These are phyloP conservation scores for Tauraco erythrolophus DNA, from an alignment of 2,113 vertebrate species.

Conservation along the genomic window DNA sequence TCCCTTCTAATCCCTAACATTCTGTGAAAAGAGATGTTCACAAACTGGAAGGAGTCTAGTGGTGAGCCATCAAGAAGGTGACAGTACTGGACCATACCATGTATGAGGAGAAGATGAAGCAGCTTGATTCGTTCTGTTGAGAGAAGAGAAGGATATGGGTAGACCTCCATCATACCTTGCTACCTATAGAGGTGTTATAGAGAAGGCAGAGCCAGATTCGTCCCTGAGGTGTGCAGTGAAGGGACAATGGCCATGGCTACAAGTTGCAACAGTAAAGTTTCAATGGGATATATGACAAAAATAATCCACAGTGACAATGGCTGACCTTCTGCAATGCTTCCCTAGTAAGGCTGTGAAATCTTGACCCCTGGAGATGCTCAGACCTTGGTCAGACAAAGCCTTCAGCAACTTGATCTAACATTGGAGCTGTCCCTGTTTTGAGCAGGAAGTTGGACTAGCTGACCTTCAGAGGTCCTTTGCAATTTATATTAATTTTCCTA, in stretches of 20 bases:
- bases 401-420: neutral
- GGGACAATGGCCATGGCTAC: neutral
- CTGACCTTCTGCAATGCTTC: neutral
- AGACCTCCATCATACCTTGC: neutral
- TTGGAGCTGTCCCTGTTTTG: neutral
- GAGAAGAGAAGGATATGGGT: neutral
- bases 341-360: neutral
- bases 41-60: neutral
- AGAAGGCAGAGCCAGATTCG: neutral
- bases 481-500: neutral
- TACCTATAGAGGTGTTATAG: neutral
- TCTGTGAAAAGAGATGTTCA: neutral
- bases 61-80: neutral
- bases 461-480: neutral
- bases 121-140: neutral
- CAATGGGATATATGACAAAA: neutral
- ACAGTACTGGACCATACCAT: neutral
- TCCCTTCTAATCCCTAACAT: too few species aligned
- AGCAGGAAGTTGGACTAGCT: neutral
- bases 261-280: neutral
- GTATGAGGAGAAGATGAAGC: neutral
- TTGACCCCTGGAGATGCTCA: neutral
- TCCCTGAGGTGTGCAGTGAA: neutral
- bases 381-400: neutral
- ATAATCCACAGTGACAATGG: neutral